A percentile compares a stretch with the other conserved stretches of the same genome.
phyloP scores from a whole-genome alignment of 2,113 vertebrate species.

The Psilopogon haemacephalus region DNA sequence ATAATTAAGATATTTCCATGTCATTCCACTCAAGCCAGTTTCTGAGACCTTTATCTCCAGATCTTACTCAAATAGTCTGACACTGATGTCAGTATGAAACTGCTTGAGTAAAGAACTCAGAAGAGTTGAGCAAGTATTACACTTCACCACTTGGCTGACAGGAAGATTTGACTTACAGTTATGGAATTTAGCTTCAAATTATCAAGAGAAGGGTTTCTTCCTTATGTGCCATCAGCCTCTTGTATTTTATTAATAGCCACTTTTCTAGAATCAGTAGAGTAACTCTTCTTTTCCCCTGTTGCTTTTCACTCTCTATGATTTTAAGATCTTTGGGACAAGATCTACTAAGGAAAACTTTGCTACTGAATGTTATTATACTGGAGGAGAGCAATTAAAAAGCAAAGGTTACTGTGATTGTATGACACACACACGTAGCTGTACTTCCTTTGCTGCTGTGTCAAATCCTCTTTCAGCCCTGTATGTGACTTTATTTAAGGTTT shows the following conservation, averaged over 20 bases:
- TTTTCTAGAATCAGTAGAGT: neutral
- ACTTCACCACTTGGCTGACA: slow-evolving; percentile 27
- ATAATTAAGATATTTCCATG: neutral
- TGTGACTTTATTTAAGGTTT: neutral
- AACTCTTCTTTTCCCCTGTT: neutral
- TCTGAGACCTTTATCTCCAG: slow-evolving; percentile 48
- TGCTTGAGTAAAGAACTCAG: slow-evolving; percentile 42
- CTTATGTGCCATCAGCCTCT: neutral
- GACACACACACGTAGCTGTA: neutral
- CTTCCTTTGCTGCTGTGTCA: neutral
- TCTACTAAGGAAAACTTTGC: neutral
- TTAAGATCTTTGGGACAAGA: neutral
- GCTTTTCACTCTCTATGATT: neutral
- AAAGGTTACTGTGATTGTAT: neutral
- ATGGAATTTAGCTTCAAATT: slow-evolving; percentile 32
- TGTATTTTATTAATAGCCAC: neutral
- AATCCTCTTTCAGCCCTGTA: neutral
- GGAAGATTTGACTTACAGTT: slow-evolving; percentile 31
- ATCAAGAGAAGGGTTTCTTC: neutral
- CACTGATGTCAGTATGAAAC: slow-evolving; percentile 57
- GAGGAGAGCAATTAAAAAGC: neutral
- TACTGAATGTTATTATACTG: neutral
- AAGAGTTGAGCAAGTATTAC: slow-evolving; percentile 44
- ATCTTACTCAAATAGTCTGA: slow-evolving; percentile 37
- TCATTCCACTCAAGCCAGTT: slow-evolving; percentile 41